These are phyloP conservation scores for Meloidogyne chitwoodi DNA, from an alignment of 1,140 invertebrate species.

Conservation along the genomic window DNA sequence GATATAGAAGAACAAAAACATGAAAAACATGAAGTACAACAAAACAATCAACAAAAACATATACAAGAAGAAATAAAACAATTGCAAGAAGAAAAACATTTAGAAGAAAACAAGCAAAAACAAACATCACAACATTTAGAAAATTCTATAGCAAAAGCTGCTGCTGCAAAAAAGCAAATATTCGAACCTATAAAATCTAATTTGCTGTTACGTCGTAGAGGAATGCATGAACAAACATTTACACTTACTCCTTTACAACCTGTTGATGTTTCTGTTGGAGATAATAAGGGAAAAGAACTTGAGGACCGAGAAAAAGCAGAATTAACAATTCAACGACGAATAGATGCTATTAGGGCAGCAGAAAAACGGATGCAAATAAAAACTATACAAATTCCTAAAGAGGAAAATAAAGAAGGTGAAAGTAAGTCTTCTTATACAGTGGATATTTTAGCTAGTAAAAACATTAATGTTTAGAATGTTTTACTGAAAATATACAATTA, in stretches of 20 bases:
- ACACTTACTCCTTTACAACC: slow-evolving; percentile 5
- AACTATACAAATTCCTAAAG: not conserved
- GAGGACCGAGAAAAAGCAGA: not conserved
- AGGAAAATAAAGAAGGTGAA: not conserved
- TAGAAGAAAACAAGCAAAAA: not conserved
- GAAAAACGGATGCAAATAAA: slow-evolving; percentile 11
- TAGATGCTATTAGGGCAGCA: slow-evolving; percentile 5
- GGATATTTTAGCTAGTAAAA: too few species aligned
- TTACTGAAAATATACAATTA: too few species aligned
- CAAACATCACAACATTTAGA: not conserved
- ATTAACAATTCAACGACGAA: slow-evolving; percentile 6
- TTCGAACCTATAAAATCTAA: not conserved
- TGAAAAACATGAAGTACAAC: not conserved
- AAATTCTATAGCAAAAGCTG: not conserved
- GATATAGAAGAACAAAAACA: not conserved
- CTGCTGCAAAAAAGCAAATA: not conserved
- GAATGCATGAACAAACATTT: slow-evolving; percentile 4
- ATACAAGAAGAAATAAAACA: not conserved
- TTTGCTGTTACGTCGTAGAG: slow-evolving; percentile 1
- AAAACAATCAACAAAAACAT: not conserved
- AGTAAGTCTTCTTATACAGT: too few species aligned
- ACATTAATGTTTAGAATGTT: not conserved
- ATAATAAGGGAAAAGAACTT: not conserved
- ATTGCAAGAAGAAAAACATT: too few species aligned
- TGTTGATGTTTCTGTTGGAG: not conserved